These are phyloP conservation scores for Diacarnus erythraeanus DNA, from an alignment of 37 sponge, comb jelly and placozoan genomes.

Conservation along the genomic window DNA sequence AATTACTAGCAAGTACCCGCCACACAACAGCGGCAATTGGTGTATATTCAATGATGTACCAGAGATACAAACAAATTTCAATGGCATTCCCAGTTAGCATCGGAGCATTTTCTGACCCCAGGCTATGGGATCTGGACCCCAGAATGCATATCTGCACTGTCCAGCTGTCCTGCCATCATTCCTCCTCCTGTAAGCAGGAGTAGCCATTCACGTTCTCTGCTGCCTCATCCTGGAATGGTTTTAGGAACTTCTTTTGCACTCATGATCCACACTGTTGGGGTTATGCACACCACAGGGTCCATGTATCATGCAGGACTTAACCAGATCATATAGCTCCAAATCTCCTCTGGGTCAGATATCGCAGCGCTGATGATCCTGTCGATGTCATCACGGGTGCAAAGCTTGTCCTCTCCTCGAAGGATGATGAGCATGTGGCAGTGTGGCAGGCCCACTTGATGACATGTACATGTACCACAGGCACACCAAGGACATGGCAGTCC, in stretches of 20 bases:
- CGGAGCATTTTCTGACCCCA: too few species aligned
- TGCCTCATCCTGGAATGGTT: neutral
- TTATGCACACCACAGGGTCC: neutral
- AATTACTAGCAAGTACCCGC: too few species aligned
- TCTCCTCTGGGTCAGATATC: neutral
- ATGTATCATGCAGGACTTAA: neutral
- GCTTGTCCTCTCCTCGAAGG: constrained; percentile 3
- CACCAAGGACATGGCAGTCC: neutral
- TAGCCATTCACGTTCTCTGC: neutral
- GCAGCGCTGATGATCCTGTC: constrained; percentile 6
- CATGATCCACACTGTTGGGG: neutral
- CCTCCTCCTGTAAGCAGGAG: neutral
- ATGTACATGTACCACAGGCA: neutral
- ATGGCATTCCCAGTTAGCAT: too few species aligned
- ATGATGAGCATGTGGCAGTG: constrained; percentile 1
- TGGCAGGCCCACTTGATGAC: constrained; percentile 9
- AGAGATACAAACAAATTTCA: too few species aligned
- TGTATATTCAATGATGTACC: too few species aligned
- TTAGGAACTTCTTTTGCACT: constrained; percentile 10
- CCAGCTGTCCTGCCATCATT: neutral
- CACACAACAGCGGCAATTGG: too few species aligned
- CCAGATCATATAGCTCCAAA: neutral
- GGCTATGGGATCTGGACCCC: too few species aligned
- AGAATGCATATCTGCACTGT: too few species aligned
- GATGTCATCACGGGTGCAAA: neutral